Evolutionary conservation across 2,113 vertebrate genomes (phyloP).

Genomic region (Mustela lutreola): DNA sequence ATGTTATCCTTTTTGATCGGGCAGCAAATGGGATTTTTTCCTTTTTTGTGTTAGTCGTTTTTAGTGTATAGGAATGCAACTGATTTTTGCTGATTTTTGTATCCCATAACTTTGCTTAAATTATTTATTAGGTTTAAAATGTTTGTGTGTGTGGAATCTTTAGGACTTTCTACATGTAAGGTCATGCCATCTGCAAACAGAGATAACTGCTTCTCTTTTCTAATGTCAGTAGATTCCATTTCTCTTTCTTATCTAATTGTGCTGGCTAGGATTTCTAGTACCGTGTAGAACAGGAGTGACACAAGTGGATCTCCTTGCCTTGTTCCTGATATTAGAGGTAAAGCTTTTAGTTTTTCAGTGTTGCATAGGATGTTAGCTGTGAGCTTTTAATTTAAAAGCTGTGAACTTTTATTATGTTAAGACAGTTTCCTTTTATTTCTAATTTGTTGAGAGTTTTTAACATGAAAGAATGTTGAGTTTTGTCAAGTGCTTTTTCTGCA

Average conservation of each 20-base stretch:
- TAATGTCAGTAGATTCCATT: background rate
- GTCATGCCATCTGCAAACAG: background rate
- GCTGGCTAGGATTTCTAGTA: background rate
- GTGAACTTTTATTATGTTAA: background rate
- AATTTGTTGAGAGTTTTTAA: background rate
- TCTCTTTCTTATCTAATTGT: background rate
- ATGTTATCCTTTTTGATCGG: background rate
- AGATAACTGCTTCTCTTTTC: background rate
- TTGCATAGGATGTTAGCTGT: background rate
- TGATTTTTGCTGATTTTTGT: conserved; percentile 7
- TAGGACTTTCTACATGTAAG: background rate
- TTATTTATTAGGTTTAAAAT: background rate
- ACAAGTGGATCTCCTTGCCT: background rate
- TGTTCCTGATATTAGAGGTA: background rate
- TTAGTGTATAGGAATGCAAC: background rate
- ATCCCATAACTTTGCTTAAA: background rate
- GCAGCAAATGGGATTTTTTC: background rate
- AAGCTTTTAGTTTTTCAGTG: background rate
- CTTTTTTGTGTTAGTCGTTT: background rate
- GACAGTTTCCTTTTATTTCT: background rate
- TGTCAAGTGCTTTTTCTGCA: background rate
- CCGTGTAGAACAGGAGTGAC: background rate
- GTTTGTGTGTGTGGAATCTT: background rate
- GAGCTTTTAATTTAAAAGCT: no score
- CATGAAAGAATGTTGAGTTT: background rate